Evolutionary conservation across 2,113 vertebrate species (phyloP), one percentile per base, ranked within the genome.

Genomic region (Neodon shergylaensis): DNA sequence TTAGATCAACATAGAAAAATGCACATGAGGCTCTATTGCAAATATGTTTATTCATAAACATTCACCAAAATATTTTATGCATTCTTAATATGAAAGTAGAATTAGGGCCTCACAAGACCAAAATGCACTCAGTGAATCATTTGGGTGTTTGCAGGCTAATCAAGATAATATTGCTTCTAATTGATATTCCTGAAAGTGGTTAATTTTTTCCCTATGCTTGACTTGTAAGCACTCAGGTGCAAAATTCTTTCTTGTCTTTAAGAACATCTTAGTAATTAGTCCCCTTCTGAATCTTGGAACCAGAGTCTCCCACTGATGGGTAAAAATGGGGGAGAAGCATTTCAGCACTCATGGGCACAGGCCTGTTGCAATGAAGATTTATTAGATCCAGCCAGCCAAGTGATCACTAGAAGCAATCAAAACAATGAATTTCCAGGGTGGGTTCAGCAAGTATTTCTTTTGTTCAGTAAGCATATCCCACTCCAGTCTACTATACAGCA

Each of bases 341-440:
- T 95, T 98, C 94, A 85, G 72, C 76, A 74, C 88, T 89, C 92
- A 96, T 92, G 85, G 93, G 92, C 85, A 95, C 47, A 77, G 42
- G 94, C 81, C 96, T 2, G 1, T 96, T 54, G 63, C 85, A 96
- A 97, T 97, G 94, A 96, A 97, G 90, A 97, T 97, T 97, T 97
- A 98, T 97, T 94, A 93, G 94, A 96, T 97, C 91, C 74, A 95
- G 92, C 52, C 81, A 97, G 88, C 88, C 96, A 97, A 97, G 94
- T 91, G 95, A 97, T 97, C 92, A 92, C 94, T 94, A 92, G 90
- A 95, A 97, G 85, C 88, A 95, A 96, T 96, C 70, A 95, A 92
- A 88, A 86, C 88, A 96, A 94, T 76, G 58, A 94, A 95, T 97
- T 95, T 97, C 81, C 68, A 83, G 61, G 54, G 42, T 94, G 72